Evolutionary conservation across 2,797 vertebrate species (phyloP).

Genomic region (Aotus griseimembra): DNA sequence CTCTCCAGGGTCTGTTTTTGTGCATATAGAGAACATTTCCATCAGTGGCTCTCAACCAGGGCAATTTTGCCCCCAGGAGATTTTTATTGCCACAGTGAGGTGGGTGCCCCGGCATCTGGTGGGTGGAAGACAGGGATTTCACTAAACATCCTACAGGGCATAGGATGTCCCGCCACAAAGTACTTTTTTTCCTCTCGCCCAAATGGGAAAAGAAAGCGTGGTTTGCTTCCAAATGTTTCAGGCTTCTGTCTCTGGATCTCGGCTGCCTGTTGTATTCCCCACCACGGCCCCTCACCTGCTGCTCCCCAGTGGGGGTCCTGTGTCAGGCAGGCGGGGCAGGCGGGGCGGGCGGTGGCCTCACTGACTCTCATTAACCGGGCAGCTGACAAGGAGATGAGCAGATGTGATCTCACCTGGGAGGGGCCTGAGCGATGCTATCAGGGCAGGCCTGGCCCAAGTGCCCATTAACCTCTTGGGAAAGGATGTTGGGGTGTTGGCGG

Average conservation of each 20-base stretch:
- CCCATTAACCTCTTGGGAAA: not conserved
- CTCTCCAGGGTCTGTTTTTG: not conserved
- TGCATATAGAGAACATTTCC: not conserved
- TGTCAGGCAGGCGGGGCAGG: not conserved
- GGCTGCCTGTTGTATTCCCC: not conserved
- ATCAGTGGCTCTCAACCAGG: not conserved
- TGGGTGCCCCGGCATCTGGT: not conserved
- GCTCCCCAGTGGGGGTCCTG: not conserved
- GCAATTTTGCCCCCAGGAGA: not conserved
- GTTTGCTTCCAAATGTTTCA: not conserved
- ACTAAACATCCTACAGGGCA: rapidly evolving
- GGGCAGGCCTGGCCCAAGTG: not conserved
- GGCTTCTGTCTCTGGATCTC: not conserved
- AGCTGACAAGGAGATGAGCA: conserved; percentile 29
- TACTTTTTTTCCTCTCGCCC: rapidly evolving
- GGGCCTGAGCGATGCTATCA: not conserved
- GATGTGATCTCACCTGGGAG: conserved; percentile 32
- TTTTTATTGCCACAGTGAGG: not conserved
- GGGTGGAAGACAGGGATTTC: not conserved
- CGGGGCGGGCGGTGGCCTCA: rapidly evolving
- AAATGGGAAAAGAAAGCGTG: not conserved
- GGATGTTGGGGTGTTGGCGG: not conserved
- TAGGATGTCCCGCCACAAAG: rapidly evolving
- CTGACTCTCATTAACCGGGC: not conserved
- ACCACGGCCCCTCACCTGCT: no score